Base-by-base conservation (phyloP, 2,888 invertebrate genomes). In the Anarsia innoxiella region DNA sequence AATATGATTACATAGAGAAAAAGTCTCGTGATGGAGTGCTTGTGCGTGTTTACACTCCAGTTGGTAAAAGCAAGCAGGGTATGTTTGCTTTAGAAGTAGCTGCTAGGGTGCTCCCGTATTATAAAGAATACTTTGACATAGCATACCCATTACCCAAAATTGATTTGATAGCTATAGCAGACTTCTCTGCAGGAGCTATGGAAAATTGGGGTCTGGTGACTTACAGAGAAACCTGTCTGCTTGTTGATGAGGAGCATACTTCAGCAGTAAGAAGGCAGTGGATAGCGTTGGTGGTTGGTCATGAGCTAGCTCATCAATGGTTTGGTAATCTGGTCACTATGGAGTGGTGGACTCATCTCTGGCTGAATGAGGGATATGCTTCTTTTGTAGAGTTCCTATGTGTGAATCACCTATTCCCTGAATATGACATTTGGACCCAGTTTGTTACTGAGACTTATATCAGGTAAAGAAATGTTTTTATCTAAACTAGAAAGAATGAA, bases 331-430 rank as follows among this genome's bases (percentile, higher is more conserved):
- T 98, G 30, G 97, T 97, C 1, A 98, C 98, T 13, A 97, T 98
- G 97, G 95, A 96, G 73, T 97, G 96, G 96, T 97, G 97, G 97
- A 96, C 96, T 1, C 94, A 97, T 78, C 80, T 95, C 19, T 98
- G 97, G 97, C 80, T 98, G 23, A 98, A 98, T 73, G 97, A 98
- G 71, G 97, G 96, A 2, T 96, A 96, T 76, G 98, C 98, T 0
- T 93, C 95, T 0, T 99, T 97, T 87, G 95, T 97, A 29, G 97
- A 98, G 72, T 97, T 94, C 62, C 87, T 97, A 3, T 97, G 97
- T 80, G 95, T 97, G 1, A 93, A 95, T 63, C 91, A 93, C 67
- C 83, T 96, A 37, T 97, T 96, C 70, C 97, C 97, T 0, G 95
- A 98, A 62, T 97, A 94, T 79, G 94, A 98, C 64, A 96, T 97